These are phyloP conservation scores for Pemphredon lugubris DNA, from an alignment of 2,888 invertebrate genomes.

Conservation along the genomic window DNA sequence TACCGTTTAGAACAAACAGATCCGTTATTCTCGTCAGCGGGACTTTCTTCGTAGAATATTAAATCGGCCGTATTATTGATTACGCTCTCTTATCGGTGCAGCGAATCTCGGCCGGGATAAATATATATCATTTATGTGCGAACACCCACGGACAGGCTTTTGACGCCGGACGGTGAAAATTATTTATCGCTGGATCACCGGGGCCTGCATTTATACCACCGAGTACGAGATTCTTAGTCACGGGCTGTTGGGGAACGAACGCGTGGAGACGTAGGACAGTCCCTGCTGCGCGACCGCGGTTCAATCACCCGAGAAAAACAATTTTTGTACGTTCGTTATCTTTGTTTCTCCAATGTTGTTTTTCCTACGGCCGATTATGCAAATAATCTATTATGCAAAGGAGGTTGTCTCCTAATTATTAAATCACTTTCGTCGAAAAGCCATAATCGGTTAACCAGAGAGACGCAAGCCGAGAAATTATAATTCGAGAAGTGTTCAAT, in stretches of 20 bases:
- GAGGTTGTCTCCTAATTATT: too few species aligned
- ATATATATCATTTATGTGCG: slow-evolving; percentile 57
- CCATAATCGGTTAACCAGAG: too few species aligned
- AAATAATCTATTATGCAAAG: too few species aligned
- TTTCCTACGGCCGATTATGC: too few species aligned
- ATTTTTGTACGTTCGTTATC: too few species aligned
- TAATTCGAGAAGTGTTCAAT: slow-evolving; percentile 41
- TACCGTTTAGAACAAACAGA: not conserved
- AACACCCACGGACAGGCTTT: slow-evolving; percentile 64
- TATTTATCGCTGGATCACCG: slow-evolving; percentile 61
- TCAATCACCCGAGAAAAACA: too few species aligned
- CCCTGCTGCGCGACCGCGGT: too few species aligned
- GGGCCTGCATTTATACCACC: slow-evolving; percentile 10
- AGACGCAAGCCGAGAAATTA: slow-evolving; percentile 35
- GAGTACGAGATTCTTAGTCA: slow-evolving; percentile 49
- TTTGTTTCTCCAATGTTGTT: too few species aligned
- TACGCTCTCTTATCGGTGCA: slow-evolving; percentile 61
- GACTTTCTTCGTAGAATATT: slow-evolving; percentile 52
- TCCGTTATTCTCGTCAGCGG: slow-evolving; percentile 18
- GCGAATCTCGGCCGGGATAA: slow-evolving; percentile 64
- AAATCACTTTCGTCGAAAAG: too few species aligned
- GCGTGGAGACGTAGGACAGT: slow-evolving; percentile 16
- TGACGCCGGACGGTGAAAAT: slow-evolving; percentile 65
- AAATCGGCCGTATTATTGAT: slow-evolving; percentile 65
- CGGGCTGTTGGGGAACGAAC: slow-evolving; percentile 39